phyloP scores from a whole-genome alignment of 2,113 vertebrate species.

The Hyperopisus bebe region DNA sequence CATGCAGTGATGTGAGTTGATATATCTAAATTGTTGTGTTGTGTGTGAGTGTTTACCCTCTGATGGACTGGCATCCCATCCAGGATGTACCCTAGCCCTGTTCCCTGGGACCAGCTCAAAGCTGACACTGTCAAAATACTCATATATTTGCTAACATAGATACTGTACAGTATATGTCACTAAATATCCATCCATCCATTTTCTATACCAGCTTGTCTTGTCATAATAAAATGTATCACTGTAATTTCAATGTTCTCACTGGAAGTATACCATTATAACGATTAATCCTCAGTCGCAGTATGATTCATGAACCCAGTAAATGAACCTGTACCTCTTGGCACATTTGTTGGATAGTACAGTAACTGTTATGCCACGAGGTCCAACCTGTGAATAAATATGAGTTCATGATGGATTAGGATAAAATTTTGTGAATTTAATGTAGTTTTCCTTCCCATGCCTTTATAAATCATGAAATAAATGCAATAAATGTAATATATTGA shows the following conservation, averaged over 20 bases:
- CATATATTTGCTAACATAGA: background rate
- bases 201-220: background rate
- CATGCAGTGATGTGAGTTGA: background rate
- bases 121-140: background rate
- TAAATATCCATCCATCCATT: background rate
- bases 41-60: background rate
- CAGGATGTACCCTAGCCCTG: background rate
- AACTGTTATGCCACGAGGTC: background rate
- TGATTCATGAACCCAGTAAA: background rate
- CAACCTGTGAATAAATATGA: background rate
- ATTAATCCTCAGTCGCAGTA: background rate
- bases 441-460: background rate
- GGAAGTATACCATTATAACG: background rate
- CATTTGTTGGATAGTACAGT: background rate
- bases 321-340: background rate
- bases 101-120: background rate
- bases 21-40: background rate
- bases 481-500: background rate
- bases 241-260: background rate
- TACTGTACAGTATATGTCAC: background rate
- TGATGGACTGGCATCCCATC: background rate
- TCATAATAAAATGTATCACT: background rate
- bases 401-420: background rate
- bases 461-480: background rate
- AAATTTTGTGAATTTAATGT: background rate